Percentiles rank a stretch among this genome's conserved stretches.
phyloP scores from a whole-genome alignment of 1,140 invertebrate species.

The Bathynomus jamesi region DNA sequence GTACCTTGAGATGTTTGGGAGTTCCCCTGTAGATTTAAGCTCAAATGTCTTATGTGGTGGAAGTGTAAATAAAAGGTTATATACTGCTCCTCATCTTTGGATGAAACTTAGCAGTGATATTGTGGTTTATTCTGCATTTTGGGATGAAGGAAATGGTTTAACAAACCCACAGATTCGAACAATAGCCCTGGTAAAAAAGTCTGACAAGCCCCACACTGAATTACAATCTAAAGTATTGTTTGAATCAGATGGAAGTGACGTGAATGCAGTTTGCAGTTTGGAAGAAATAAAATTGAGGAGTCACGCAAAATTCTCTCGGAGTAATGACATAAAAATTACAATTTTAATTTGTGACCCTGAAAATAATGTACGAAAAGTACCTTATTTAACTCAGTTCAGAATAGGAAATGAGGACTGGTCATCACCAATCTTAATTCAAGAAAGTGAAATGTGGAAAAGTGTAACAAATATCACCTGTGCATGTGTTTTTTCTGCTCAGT shows the following conservation, averaged over 20 bases:
- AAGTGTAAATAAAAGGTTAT: slow-evolving; percentile 13
- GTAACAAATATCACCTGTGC: slow-evolving; percentile 22
- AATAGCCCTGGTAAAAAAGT: slow-evolving; percentile 17
- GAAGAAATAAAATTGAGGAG: slow-evolving; percentile 15
- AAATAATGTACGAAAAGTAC: slow-evolving; percentile 4
- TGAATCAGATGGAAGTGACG: slow-evolving; percentile 19
- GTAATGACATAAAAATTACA: too few species aligned
- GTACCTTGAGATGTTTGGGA: slow-evolving; percentile 32
- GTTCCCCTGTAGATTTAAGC: slow-evolving; percentile 7
- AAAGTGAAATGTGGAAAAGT: slow-evolving; percentile 24
- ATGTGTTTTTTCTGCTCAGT: slow-evolving; percentile 16
- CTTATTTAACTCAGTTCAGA: slow-evolving; percentile 21
- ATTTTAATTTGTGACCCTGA: not conserved
- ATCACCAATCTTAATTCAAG: slow-evolving; percentile 21
- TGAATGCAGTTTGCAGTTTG: slow-evolving; percentile 22
- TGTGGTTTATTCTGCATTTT: slow-evolving; percentile 29
- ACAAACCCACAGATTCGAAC: slow-evolving; percentile 21
- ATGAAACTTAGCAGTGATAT: slow-evolving; percentile 23
- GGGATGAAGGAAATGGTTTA: slow-evolving; percentile 26
- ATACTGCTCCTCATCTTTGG: slow-evolving; percentile 27
- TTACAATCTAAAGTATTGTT: slow-evolving; percentile 23
- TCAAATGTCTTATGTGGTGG: slow-evolving; percentile 10
- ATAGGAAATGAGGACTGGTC: slow-evolving; percentile 16
- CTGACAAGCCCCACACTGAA: not conserved
- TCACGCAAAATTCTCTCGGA: too few species aligned